These are phyloP conservation scores for Aegithalos caudatus DNA, from an alignment of 2,113 vertebrate genomes.

Conservation along the genomic window DNA sequence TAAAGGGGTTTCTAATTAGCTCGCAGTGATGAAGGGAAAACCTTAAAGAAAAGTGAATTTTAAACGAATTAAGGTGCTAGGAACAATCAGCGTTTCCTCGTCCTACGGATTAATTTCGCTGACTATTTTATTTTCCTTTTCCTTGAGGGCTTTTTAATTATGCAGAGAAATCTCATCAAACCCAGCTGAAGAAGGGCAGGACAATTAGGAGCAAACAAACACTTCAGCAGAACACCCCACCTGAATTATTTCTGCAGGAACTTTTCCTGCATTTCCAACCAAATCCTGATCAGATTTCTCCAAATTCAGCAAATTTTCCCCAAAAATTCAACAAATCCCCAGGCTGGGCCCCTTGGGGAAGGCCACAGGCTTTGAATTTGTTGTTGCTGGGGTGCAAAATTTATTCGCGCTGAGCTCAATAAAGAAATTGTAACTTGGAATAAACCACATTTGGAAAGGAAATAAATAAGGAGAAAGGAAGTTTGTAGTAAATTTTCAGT, in stretches of 20 bases:
- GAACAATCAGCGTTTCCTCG: background rate
- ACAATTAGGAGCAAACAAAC: conserved; percentile 55
- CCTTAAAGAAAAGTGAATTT: background rate
- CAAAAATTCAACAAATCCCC: background rate
- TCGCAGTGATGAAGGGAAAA: background rate
- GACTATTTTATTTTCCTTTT: background rate
- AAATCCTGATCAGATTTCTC: background rate
- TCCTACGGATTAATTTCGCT: conserved; percentile 25
- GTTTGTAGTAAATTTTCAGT: background rate
- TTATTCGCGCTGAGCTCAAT: rapidly evolving
- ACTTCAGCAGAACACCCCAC: background rate
- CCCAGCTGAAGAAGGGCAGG: conserved; percentile 47
- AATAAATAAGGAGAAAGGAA: background rate
- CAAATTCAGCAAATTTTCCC: too few species aligned
- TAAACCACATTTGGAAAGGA: background rate
- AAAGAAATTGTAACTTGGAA: background rate
- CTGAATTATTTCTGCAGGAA: background rate
- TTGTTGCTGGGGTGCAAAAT: background rate
- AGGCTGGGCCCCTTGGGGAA: background rate
- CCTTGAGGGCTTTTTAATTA: conserved; percentile 50
- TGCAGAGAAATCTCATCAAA: conserved; percentile 27
- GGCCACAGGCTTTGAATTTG: rapidly evolving
- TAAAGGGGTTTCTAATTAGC: background rate
- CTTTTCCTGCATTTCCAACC: background rate
- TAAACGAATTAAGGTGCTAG: background rate